These are phyloP conservation scores for fruit fly (Drosophila melanogaster) DNA, from an alignment of 1,140 invertebrate genomes.

Conservation along the genomic window DNA sequence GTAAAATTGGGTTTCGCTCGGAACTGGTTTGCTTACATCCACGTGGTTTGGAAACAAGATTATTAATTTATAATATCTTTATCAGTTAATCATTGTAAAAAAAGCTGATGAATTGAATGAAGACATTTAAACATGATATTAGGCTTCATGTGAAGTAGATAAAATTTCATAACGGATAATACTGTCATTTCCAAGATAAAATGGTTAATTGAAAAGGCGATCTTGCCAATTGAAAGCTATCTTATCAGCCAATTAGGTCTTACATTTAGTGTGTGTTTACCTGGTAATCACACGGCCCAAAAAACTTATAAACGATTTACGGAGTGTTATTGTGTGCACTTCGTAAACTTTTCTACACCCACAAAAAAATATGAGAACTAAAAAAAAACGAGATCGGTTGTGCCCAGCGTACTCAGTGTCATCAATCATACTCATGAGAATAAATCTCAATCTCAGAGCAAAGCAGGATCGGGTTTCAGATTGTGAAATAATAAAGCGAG, in stretches of 20 bases:
- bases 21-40: constrained; percentile 17
- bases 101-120: not conserved
- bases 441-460: no score
- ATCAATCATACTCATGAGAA: no score
- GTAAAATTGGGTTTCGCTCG: constrained; percentile 4
- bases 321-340: not conserved
- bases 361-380: no score
- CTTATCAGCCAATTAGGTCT: constrained; percentile 11
- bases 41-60: constrained; percentile 3
- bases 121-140: not conserved
- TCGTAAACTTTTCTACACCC: not conserved
- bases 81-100: not conserved
- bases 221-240: not conserved
- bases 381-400: no score
- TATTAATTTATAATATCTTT: constrained; percentile 27
- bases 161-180: not conserved
- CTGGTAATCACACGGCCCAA: not conserved
- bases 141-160: not conserved
- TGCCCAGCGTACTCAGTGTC: no score
- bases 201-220: constrained; percentile 1
- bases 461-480: no score
- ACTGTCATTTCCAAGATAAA: not conserved
- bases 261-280: not conserved
- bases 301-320: not conserved
- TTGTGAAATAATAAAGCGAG: no score